Evolutionary conservation across 2,113 vertebrate species (phyloP).

Genomic region (Gobio gobio): DNA sequence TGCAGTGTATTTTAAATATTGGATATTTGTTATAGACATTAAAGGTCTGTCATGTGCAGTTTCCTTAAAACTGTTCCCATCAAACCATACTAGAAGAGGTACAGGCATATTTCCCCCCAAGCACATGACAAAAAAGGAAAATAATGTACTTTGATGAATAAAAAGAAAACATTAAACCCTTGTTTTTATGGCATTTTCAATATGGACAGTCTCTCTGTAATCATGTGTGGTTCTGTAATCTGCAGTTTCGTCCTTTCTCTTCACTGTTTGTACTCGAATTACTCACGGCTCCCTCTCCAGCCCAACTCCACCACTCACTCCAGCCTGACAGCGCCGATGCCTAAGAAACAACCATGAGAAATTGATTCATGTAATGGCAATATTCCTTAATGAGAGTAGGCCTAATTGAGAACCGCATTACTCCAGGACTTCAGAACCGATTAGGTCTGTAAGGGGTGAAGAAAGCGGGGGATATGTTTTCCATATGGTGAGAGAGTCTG

Average conservation of each 20-base stretch:
- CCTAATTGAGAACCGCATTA: slow-evolving; percentile 74
- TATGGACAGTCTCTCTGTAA: slow-evolving; percentile 33
- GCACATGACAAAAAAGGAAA: background rate
- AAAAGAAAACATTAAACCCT: background rate
- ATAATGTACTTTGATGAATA: background rate
- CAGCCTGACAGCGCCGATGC: slow-evolving; percentile 60
- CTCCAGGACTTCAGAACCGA: slow-evolving; percentile 71
- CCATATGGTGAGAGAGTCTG: slow-evolving; percentile 73
- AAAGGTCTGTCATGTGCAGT: background rate
- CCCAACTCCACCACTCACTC: background rate
- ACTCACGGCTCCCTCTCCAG: slow-evolving; percentile 9
- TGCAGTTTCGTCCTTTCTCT: background rate
- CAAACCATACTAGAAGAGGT: background rate
- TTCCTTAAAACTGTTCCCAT: background rate
- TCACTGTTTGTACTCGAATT: slow-evolving; percentile 29
- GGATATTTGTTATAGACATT: background rate
- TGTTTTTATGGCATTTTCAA: slow-evolving; percentile 11
- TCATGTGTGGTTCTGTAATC: slow-evolving; percentile 37
- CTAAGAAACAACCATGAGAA: slow-evolving; percentile 63
- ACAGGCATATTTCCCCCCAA: background rate
- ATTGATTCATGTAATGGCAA: slow-evolving; percentile 69
- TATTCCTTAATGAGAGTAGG: slow-evolving; percentile 77
- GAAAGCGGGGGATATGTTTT: slow-evolving; percentile 68
- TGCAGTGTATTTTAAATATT: background rate
- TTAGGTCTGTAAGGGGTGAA: slow-evolving; percentile 70